phyloP scores from a whole-genome alignment of 2,113 vertebrate species.

The Grallaria varia region DNA sequence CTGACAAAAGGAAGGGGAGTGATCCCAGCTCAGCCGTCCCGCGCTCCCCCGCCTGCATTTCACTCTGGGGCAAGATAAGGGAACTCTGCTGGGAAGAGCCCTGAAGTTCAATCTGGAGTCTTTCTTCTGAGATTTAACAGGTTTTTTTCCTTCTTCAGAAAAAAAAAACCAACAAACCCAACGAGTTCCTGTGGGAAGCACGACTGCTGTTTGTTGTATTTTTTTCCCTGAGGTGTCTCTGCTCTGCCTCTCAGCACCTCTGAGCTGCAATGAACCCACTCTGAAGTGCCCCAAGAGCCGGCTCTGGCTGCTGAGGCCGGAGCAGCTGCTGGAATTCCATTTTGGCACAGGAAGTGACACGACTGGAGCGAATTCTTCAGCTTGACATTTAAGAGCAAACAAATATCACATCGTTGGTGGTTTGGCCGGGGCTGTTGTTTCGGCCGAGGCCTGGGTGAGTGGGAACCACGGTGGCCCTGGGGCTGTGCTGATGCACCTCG shows the following conservation, averaged over 20 bases:
- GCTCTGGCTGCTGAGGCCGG: background rate
- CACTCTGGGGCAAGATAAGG: background rate
- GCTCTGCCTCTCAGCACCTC: background rate
- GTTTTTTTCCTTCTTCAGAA: background rate
- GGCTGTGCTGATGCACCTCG: background rate
- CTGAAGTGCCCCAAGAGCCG: background rate
- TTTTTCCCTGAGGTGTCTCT: background rate
- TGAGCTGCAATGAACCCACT: background rate
- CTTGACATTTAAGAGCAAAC: slow-evolving; percentile 36
- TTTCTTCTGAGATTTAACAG: background rate
- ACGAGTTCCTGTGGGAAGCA: background rate
- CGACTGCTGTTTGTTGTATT: background rate
- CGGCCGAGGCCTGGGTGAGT: background rate
- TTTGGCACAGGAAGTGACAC: background rate
- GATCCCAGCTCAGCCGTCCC: background rate
- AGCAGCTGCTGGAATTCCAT: background rate
- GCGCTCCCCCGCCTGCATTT: background rate
- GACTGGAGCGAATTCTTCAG: slow-evolving; percentile 36
- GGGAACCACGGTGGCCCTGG: background rate
- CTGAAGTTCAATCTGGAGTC: background rate
- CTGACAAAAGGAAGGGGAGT: background rate
- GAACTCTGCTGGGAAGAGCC: background rate
- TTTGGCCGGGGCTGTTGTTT: slow-evolving; percentile 27
- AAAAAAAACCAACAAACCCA: too few relatives aligned
- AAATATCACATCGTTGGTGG: background rate